Evolutionary conservation across 2,888 invertebrate genomes (phyloP).

Genomic region (Drosophila borealis): DNA sequence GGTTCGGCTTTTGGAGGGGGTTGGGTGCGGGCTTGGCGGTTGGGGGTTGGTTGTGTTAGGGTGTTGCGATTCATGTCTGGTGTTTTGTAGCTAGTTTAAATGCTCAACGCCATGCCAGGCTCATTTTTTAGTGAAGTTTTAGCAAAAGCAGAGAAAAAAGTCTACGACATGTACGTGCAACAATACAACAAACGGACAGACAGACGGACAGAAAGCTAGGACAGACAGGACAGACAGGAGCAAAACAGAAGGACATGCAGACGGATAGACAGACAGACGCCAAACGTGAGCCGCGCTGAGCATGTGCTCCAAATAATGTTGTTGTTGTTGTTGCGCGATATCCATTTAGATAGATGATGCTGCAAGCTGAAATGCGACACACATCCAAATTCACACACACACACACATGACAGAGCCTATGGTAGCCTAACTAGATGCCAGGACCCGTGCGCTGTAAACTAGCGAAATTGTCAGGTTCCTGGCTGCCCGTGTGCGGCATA

Average conservation of each 20-base stretch:
- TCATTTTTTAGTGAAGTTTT: conserved; percentile 81
- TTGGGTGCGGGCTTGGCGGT: background rate
- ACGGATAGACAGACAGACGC: conserved; percentile 16
- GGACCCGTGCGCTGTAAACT: conserved; percentile 43
- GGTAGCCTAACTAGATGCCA: conserved; percentile 26
- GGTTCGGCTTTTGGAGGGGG: background rate
- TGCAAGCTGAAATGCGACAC: conserved; percentile 44
- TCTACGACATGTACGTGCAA: conserved; percentile 81
- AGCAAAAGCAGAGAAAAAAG: conserved; percentile 62
- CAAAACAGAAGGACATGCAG: conserved; percentile 15
- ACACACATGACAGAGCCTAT: conserved; percentile 14
- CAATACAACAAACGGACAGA: conserved; percentile 55
- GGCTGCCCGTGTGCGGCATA: conserved; percentile 55
- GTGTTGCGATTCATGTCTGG: conserved; percentile 64
- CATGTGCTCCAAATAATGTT: conserved; percentile 58
- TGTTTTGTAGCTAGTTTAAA: conserved; percentile 81
- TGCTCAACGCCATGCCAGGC: conserved; percentile 78
- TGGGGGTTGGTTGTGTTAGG: conserved; percentile 21
- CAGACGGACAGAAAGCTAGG: background rate
- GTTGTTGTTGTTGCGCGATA: conserved; percentile 55
- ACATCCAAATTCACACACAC: conserved; percentile 13
- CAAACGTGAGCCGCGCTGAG: conserved; percentile 34
- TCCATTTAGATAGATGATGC: conserved; percentile 75
- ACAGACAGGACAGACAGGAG: conserved; percentile 12
- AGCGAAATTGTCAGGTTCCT: conserved; percentile 60